phyloP scores from a whole-genome alignment of 2,113 vertebrate genomes.

The Motacilla tschutschensis region DNA sequence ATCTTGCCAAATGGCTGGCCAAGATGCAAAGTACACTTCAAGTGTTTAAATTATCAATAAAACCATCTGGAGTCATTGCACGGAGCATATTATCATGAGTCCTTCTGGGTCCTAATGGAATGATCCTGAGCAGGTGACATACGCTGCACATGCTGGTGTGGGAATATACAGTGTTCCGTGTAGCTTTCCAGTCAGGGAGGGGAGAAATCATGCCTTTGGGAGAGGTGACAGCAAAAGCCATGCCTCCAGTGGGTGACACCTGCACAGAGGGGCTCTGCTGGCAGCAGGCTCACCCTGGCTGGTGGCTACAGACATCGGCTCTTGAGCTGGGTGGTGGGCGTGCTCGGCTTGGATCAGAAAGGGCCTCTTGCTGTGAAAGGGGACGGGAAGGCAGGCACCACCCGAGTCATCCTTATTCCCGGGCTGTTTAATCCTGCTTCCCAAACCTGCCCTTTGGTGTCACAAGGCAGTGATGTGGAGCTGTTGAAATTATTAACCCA shows the following conservation, averaged over 20 bases:
- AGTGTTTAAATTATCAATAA: background rate
- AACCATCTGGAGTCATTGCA: background rate
- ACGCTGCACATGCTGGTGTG: rapidly evolving
- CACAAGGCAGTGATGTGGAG: background rate
- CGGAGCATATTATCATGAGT: background rate
- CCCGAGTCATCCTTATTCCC: background rate
- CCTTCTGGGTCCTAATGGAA: background rate
- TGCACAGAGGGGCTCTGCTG: background rate
- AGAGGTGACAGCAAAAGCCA: background rate
- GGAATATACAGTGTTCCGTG: background rate
- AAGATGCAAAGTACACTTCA: constrained; percentile 30
- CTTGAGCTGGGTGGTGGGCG: background rate
- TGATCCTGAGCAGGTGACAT: background rate
- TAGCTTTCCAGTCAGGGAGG: background rate
- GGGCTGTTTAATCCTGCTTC: background rate
- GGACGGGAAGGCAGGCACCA: rapidly evolving
- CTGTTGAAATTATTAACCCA: background rate
- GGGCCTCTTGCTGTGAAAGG: background rate
- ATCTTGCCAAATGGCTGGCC: background rate
- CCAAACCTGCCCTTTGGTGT: background rate
- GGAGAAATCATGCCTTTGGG: rapidly evolving
- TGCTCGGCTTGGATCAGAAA: background rate
- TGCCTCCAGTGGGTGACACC: background rate
- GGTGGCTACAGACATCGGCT: rapidly evolving
- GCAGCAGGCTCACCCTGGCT: background rate